phyloP scores from a whole-genome alignment of 2,113 vertebrate species.

The Malurus alboscapulatus region DNA sequence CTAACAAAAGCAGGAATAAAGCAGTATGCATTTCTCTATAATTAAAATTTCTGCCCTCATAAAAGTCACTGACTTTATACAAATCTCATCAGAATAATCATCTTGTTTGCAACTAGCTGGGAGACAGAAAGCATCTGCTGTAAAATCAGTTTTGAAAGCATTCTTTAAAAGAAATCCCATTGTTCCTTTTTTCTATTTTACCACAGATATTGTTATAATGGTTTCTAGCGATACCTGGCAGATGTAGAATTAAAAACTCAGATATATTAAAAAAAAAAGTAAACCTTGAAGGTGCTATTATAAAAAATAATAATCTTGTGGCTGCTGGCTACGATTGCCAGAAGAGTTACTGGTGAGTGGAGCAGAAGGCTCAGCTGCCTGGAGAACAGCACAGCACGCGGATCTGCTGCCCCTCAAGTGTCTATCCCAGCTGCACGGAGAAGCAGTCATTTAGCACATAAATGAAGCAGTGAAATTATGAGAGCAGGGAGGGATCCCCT shows the following conservation, averaged over 20 bases:
- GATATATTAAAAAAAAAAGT: neutral
- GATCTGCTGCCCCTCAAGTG: neutral
- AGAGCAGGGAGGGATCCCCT: neutral
- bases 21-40: neutral
- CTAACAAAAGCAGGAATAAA: neutral
- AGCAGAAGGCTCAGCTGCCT: neutral
- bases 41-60: conserved; percentile 25
- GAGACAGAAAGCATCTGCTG: neutral
- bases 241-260: neutral
- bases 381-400: neutral
- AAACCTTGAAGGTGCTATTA: neutral
- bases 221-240: neutral
- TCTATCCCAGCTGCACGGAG: neutral
- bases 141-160: conserved; percentile 12
- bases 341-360: neutral
- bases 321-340: neutral
- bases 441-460: neutral
- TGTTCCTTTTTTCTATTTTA: neutral
- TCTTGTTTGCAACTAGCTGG: neutral
- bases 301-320: neutral
- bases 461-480: neutral
- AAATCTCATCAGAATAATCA: neutral
- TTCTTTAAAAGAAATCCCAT: neutral
- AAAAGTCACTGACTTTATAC: neutral
- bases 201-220: neutral